Conservation (phyloP, 2,113 vertebrate species). For the Percina caprodes region DNA sequence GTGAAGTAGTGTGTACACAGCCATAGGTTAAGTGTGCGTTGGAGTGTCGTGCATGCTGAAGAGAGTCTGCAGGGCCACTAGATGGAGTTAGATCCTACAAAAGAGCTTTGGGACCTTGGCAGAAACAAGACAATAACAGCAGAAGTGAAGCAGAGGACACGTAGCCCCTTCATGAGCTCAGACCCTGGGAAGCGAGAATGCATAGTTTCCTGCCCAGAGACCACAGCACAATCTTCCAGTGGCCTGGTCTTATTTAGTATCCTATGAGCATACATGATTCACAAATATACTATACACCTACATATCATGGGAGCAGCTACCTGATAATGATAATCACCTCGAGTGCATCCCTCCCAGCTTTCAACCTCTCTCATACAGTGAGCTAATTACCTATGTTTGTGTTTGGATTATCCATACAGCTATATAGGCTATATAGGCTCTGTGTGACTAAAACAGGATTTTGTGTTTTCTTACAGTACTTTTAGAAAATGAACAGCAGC, state of each 20-base stretch:
- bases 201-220: slow-evolving; percentile 54
- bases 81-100: slow-evolving; percentile 86
- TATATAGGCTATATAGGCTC: slow-evolving; percentile 17
- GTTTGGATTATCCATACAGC: slow-evolving; percentile 47
- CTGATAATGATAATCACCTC: slow-evolving; percentile 71
- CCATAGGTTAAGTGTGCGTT: slow-evolving; percentile 15
- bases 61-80: slow-evolving; percentile 78
- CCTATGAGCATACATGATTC: slow-evolving; percentile 33
- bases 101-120: slow-evolving; percentile 71
- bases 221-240: slow-evolving; percentile 55
- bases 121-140: slow-evolving; percentile 65
- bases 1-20: background rate
- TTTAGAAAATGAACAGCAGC: background rate
- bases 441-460: slow-evolving; percentile 1
- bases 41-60: slow-evolving; percentile 58
- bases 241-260: slow-evolving; percentile 41
- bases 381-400: slow-evolving; percentile 64
- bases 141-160: slow-evolving; percentile 59
- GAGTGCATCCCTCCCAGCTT: slow-evolving; percentile 52
- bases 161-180: slow-evolving; percentile 43
- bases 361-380: slow-evolving; percentile 58
- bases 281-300: slow-evolving; percentile 61
- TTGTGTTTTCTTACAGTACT: slow-evolving; percentile 14
- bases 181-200: slow-evolving; percentile 50
- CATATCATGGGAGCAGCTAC: slow-evolving; percentile 65